phyloP scores from a whole-genome alignment of 2,888 invertebrate species.

The Drosophila incognita region DNA sequence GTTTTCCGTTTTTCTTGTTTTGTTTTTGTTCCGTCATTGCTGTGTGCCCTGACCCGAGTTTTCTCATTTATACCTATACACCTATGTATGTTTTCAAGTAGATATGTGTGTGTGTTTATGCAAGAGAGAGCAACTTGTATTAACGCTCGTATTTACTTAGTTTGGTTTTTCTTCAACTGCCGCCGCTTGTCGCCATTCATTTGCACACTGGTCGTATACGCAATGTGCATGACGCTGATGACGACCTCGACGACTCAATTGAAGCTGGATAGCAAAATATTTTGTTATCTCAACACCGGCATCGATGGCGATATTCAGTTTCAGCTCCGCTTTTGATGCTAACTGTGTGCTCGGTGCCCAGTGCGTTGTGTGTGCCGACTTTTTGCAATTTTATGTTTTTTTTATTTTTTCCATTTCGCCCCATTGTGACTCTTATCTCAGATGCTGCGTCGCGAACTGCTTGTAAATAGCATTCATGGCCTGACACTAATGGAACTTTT shows the following conservation, averaged over 20 bases:
- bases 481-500: conserved; percentile 75
- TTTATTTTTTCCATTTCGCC: conserved; percentile 49
- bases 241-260: conserved; percentile 51
- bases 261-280: conserved; percentile 63
- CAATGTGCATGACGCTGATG: conserved; percentile 35
- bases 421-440: conserved; percentile 59
- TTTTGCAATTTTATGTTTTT: conserved; percentile 42
- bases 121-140: conserved; percentile 17
- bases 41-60: conserved; percentile 32
- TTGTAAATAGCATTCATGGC: conserved; percentile 71
- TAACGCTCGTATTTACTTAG: conserved; percentile 36
- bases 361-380: conserved; percentile 21
- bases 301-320: conserved; percentile 68
- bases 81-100: conserved; percentile 23
- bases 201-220: conserved; percentile 58
- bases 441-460: conserved; percentile 58
- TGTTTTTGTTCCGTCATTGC: conserved; percentile 25
- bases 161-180: conserved; percentile 27
- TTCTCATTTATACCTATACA: conserved; percentile 36
- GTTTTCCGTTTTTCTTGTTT: conserved; percentile 44
- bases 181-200: conserved; percentile 29
- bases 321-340: conserved; percentile 35
- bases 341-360: conserved; percentile 13
- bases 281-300: conserved; percentile 70
- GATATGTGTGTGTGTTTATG: neutral